A percentile compares a stretch with the other conserved stretches of the same genome.
Evolutionary conservation across 1,140 invertebrate genomes (phyloP).

Genomic region (Bombyx mori): DNA sequence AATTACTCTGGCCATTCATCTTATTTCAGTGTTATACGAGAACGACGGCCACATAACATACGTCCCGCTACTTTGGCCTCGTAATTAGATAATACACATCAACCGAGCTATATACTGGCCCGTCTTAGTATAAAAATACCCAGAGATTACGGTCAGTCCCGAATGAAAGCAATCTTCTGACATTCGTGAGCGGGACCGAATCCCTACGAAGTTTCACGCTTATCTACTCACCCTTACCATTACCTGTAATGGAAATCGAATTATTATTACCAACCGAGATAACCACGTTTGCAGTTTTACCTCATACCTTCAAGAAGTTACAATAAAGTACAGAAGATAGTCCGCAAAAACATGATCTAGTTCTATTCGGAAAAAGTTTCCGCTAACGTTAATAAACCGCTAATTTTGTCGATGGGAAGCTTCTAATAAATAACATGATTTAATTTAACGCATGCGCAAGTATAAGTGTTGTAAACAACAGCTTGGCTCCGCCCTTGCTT

Average conservation of each 20-base stretch:
- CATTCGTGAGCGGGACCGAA: constrained; percentile 24
- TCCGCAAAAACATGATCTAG: neutral
- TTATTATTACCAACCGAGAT: constrained; percentile 47
- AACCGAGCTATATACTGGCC: constrained; percentile 14
- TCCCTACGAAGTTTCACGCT: constrained; percentile 29
- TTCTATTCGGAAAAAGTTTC: too few relatives aligned
- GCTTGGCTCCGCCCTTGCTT: too few relatives aligned
- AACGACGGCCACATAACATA: constrained; percentile 6
- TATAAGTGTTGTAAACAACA: too few relatives aligned
- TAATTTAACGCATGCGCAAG: too few relatives aligned
- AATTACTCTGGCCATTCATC: too few relatives aligned
- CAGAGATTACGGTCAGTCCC: constrained; percentile 23
- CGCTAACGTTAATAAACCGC: too few relatives aligned
- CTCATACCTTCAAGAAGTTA: constrained; percentile 2
- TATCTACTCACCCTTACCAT: constrained; percentile 40
- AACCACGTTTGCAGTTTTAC: constrained; percentile 31
- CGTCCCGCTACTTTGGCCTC: constrained; percentile 8
- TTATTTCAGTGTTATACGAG: too few relatives aligned
- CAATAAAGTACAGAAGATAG: neutral
- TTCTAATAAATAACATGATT: too few relatives aligned
- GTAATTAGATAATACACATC: constrained; percentile 29
- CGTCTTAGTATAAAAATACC: constrained; percentile 29
- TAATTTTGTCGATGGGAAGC: too few relatives aligned
- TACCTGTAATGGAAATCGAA: constrained; percentile 50
- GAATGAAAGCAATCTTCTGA: constrained; percentile 41